Conservation (phyloP, 2,797 vertebrate species). For the Sparus aurata region DNA sequence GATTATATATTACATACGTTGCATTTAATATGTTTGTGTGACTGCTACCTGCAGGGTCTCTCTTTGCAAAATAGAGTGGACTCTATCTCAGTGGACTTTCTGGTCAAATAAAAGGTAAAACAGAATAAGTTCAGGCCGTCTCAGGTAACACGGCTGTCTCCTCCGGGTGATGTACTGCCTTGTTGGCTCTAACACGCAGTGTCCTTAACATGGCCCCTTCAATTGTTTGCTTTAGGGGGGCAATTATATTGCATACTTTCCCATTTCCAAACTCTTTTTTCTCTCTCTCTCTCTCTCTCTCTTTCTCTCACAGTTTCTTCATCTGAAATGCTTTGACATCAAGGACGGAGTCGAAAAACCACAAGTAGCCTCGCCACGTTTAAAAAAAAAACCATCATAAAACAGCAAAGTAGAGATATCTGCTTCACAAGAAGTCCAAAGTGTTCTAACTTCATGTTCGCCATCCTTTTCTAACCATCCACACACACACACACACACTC, state of each 20-base stretch:
- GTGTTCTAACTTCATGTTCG: slow-evolving; percentile 56
- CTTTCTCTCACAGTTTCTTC: slow-evolving; percentile 11
- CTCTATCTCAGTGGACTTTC: too few relatives aligned
- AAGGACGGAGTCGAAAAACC: slow-evolving; percentile 60
- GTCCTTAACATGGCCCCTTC: slow-evolving; percentile 42
- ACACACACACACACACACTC: slow-evolving; percentile 2
- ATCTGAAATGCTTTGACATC: slow-evolving; percentile 51
- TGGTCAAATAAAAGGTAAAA: too few relatives aligned
- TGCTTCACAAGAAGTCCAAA: slow-evolving; percentile 46
- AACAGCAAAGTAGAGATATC: slow-evolving; percentile 8
- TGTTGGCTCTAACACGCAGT: not conserved
- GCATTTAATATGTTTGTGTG: too few relatives aligned
- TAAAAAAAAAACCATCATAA: slow-evolving; percentile 2
- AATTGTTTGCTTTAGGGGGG: slow-evolving; percentile 70
- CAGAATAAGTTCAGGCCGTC: not conserved
- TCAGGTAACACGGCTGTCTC: slow-evolving; percentile 9
- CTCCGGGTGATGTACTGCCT: not conserved
- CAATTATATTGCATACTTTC: slow-evolving; percentile 65
- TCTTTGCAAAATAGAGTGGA: too few relatives aligned
- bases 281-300: not conserved
- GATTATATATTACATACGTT: too few relatives aligned
- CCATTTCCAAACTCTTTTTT: slow-evolving; percentile 51
- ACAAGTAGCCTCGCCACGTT: slow-evolving; percentile 5
- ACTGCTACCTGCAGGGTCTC: too few relatives aligned
- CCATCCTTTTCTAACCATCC: slow-evolving; percentile 31